phyloP scores from a whole-genome alignment of 2,888 invertebrate genomes.

The Amphiduros pacificus region DNA sequence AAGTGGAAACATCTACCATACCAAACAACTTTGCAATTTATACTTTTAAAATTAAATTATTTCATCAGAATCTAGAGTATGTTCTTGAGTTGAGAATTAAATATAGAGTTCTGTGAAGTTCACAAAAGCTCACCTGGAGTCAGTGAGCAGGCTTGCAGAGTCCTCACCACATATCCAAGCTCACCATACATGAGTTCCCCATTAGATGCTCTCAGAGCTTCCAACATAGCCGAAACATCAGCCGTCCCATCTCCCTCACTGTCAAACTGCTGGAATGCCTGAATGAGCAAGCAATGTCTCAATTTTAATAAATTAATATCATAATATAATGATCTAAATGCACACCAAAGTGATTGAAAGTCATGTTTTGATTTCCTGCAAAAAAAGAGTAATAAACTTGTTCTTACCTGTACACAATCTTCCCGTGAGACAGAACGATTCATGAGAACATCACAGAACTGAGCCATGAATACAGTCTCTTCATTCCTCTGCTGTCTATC shows the following conservation, averaged over 20 bases:
- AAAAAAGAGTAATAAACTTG: too few species aligned
- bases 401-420: slow-evolving; percentile 45
- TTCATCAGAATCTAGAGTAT: too few species aligned
- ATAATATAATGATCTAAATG: too few species aligned
- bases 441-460: slow-evolving; percentile 55
- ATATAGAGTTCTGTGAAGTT: too few species aligned
- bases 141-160: slow-evolving; percentile 54
- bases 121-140: slow-evolving; percentile 45
- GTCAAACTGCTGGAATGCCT: slow-evolving; percentile 45
- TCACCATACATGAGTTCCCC: slow-evolving; percentile 47
- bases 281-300: too few species aligned
- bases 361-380: too few species aligned
- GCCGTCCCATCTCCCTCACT: slow-evolving; percentile 55
- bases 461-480: slow-evolving; percentile 47
- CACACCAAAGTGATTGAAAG: too few species aligned
- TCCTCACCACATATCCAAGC: slow-evolving; percentile 49
- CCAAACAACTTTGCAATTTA: too few species aligned
- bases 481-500: slow-evolving; percentile 46
- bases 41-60: too few species aligned
- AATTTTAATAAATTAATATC: too few species aligned
- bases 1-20: too few species aligned
- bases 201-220: slow-evolving; percentile 43
- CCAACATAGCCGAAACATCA: slow-evolving; percentile 48
- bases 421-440: slow-evolving; percentile 46
- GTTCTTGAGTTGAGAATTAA: too few species aligned